Evolutionary conservation across 2,888 invertebrate species (phyloP).

Genomic region (Diarsia rubi): DNA sequence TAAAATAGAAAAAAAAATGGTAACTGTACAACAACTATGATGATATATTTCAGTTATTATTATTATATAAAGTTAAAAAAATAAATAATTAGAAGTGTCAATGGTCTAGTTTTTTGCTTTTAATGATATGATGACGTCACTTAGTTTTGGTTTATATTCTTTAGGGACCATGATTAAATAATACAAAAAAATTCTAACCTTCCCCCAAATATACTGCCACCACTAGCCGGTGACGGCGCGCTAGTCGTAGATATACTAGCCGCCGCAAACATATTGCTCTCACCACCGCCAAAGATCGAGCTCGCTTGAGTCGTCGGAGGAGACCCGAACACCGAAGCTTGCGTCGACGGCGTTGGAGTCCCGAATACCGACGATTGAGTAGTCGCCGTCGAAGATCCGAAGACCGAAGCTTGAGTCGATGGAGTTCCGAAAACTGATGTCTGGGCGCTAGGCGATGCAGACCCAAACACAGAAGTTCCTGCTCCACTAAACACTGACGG

Average conservation of each 20-base stretch:
- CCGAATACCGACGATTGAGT: conserved; percentile 74
- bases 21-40: no score
- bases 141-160: not conserved
- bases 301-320: conserved; percentile 68
- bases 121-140: not conserved
- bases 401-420: conserved; percentile 71
- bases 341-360: conserved; percentile 56
- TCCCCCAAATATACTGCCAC: conserved; percentile 84
- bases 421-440: conserved; percentile 75
- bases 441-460: conserved; percentile 59
- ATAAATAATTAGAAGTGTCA: not conserved
- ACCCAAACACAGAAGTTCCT: conserved; percentile 61
- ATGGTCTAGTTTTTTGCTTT: not conserved
- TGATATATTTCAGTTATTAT: no score
- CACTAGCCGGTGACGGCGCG: conserved; percentile 75
- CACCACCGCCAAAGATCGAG: conserved; percentile 81
- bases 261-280: conserved; percentile 83
- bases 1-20: not conserved
- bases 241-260: conserved; percentile 87
- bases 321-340: conserved; percentile 71
- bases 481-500: conserved; percentile 67
- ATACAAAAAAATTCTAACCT: conserved; percentile 72
- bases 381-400: conserved; percentile 68
- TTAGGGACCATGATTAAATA: not conserved
- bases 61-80: no score